Evolutionary conservation across 2,797 vertebrate species (phyloP), one percentile per base, ranked within the genome.

Genomic region (Huso huso): DNA sequence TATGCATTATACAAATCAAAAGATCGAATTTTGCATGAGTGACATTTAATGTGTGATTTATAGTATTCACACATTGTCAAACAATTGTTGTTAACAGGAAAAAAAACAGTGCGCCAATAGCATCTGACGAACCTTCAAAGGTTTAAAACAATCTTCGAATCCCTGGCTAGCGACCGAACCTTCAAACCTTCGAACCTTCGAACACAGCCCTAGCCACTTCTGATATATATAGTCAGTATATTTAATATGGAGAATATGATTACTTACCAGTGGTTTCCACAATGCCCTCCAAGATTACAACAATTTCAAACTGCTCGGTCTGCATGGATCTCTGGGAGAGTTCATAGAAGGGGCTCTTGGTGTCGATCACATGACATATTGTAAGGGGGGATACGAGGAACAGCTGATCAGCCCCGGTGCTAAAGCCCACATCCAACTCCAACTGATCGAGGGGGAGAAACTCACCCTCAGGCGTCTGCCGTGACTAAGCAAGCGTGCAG

Each of bases 291-390:
- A 99, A 87, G 84, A 99, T 99, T 83, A 98, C 96, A 73, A 98
- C 96, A 63, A 99, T 97, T 86, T 99, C 96, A 70, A 99, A 98
- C 85, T 99, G 96, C 85, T 99, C 96, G 0, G 84, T 97, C 72
- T 95, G 95, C 93, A 99, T 97, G 89, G 95, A 97, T 77, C 93
- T 91, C 88, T 98, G 95, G 12, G 95, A 98, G 64, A 99, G 92
- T 73, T 98, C 95, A 71, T 99, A 98, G 89, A 99, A 98, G 75
- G 96, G 96, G 87, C 96, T 99, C 88, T 98, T 98, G 86, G 93
- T 84, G 80, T 99, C 96, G 49, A 99, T 99, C 86, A 98, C 93
- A 71, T 99, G 96, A 89, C 96, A 98, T 88, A 99, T 99, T 49
- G 96, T 99, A 78, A 98, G 96, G 0, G 96, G 96, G 48, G 96